A percentile compares a stretch with the other conserved stretches of the same genome.
Evolutionary conservation across 23 tunicate species (phyloP).

Genomic region (Oikopleura vanhoeffeni): DNA sequence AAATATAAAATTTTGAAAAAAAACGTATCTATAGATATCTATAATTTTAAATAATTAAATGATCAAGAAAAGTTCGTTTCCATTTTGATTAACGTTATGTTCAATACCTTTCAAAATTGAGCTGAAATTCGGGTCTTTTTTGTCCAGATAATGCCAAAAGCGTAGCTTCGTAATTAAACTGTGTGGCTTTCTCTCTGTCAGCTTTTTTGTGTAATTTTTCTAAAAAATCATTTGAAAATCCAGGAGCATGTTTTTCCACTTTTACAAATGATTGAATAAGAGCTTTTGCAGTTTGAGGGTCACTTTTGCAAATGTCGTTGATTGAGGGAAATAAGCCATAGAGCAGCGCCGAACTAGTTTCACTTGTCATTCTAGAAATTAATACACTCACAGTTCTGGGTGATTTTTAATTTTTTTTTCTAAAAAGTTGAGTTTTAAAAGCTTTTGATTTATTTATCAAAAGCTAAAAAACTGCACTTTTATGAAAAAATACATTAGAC

Average conservation of each 20-base stretch:
- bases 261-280: not conserved
- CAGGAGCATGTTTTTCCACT: slow-evolving; percentile 13
- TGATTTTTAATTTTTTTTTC: too few species aligned
- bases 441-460: too few species aligned
- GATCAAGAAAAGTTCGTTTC: too few species aligned
- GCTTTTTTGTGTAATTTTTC: not conserved
- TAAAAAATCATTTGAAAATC: not conserved
- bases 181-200: not conserved
- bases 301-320: not conserved
- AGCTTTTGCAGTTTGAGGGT: not conserved
- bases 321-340: not conserved
- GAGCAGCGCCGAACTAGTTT: not conserved
- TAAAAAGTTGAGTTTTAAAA: too few species aligned
- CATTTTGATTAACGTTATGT: too few species aligned
- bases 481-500: too few species aligned
- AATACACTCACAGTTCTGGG: too few species aligned
- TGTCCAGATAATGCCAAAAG: not conserved
- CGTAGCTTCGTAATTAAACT: not conserved
- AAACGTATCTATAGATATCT: too few species aligned
- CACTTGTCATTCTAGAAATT: not conserved
- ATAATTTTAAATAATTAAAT: too few species aligned
- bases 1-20: too few species aligned
- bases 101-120: not conserved
- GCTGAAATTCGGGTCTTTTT: not conserved
- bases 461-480: too few species aligned